Conservation (phyloP, 2,797 vertebrate genomes). For the Toxotes lorentzi region DNA sequence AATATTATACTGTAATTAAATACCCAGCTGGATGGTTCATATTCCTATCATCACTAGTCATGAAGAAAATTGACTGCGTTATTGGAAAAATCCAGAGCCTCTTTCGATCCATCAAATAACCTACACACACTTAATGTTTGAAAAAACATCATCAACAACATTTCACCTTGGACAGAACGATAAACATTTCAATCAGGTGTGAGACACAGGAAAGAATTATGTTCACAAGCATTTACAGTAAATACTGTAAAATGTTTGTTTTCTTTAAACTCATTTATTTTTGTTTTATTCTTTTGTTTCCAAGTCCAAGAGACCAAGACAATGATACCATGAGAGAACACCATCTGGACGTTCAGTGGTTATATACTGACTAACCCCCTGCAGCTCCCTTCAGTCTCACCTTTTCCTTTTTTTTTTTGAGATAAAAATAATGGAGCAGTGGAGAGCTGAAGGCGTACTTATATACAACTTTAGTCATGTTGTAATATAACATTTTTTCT, state of each 20-base stretch:
- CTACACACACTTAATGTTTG: constrained; percentile 18
- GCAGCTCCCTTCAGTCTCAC: background rate
- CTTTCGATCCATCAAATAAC: constrained; percentile 30
- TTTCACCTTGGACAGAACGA: background rate
- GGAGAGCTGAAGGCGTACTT: background rate
- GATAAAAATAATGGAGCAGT: constrained; percentile 7
- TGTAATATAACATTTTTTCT: background rate
- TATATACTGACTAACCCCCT: background rate
- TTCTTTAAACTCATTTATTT: background rate
- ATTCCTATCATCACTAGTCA: constrained; percentile 51
- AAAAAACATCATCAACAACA: background rate
- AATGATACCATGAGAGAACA: background rate
- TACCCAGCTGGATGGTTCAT: constrained; percentile 46
- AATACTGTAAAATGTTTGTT: background rate
- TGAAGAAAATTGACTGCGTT: constrained; percentile 60
- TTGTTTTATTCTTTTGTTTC: background rate
- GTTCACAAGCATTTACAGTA: background rate
- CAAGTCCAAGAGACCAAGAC: background rate
- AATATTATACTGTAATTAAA: constrained; percentile 66
- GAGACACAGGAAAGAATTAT: background rate
- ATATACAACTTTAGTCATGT: background rate
- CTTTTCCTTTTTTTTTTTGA: background rate
- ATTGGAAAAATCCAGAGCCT: constrained; percentile 47
- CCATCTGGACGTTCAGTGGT: background rate
- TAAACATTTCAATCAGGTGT: constrained; percentile 2